These are phyloP conservation scores for Drosophila gaucha DNA, from an alignment of 2,888 invertebrate genomes.

Conservation along the genomic window DNA sequence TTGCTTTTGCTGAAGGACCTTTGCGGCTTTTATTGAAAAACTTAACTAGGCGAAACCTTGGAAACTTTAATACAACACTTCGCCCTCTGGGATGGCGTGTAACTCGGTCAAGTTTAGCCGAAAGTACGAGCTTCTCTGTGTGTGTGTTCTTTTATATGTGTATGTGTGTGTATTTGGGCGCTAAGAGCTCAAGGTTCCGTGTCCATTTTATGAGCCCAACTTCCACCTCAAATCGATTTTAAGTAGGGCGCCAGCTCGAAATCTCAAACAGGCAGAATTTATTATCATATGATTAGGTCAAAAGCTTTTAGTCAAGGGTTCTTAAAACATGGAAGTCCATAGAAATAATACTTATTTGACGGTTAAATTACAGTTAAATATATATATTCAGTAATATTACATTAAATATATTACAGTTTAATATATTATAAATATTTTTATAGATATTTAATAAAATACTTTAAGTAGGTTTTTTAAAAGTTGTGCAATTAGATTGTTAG, in stretches of 20 bases:
- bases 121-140: slow-evolving; percentile 29
- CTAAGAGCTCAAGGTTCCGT: slow-evolving; percentile 45
- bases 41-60: slow-evolving; percentile 33
- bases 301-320: background rate
- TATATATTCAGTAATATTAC: no score
- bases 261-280: background rate
- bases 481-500: slow-evolving; percentile 4
- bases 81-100: slow-evolving; percentile 10
- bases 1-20: slow-evolving; percentile 16
- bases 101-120: slow-evolving; percentile 73
- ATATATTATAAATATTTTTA: background rate
- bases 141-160: background rate
- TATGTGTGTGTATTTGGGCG: slow-evolving; percentile 1
- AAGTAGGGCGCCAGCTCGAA: slow-evolving; percentile 1
- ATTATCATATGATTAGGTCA: background rate
- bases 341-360: background rate
- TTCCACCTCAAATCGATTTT: slow-evolving; percentile 43
- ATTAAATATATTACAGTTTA: background rate
- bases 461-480: no score
- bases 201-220: slow-evolving; percentile 19
- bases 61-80: slow-evolving; percentile 29
- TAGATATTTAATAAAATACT: no score
- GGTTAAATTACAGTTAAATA: background rate
- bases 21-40: background rate
- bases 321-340: no score